These are phyloP conservation scores for Drosophila nigromelanica DNA, from an alignment of 1,140 invertebrate genomes.

Conservation along the genomic window DNA sequence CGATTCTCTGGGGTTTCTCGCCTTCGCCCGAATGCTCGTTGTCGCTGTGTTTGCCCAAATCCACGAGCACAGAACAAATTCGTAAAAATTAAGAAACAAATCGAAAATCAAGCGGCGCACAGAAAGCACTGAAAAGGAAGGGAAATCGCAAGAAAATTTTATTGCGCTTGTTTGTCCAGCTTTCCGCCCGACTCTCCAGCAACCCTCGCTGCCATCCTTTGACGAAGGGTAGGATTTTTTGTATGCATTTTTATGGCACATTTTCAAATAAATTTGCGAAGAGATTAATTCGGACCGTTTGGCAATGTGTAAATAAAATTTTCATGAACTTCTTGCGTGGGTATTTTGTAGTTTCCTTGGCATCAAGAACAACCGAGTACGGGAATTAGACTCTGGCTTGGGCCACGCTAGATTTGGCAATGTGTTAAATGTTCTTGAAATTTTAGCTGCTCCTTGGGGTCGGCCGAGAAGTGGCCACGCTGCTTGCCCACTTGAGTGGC, in stretches of 20 bases:
- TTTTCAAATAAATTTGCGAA: conserved; percentile 82
- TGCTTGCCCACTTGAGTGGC: conserved; percentile 66
- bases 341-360: conserved; percentile 41
- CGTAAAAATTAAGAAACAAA: conserved; percentile 82
- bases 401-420: conserved; percentile 78
- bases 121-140: background rate
- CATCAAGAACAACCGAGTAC: background rate
- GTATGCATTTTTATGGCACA: conserved; percentile 81
- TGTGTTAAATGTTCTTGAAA: conserved; percentile 82
- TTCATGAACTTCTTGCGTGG: conserved; percentile 75
- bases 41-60: conserved; percentile 55
- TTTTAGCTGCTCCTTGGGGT: conserved; percentile 46
- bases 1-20: conserved; percentile 1
- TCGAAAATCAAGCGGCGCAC: conserved; percentile 72
- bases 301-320: conserved; percentile 81
- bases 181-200: background rate
- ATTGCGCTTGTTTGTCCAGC: conserved; percentile 71
- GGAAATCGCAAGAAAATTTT: conserved; percentile 61
- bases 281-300: conserved; percentile 80
- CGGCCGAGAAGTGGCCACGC: conserved; percentile 23
- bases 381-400: conserved; percentile 30
- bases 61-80: conserved; percentile 73
- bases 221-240: conserved; percentile 44
- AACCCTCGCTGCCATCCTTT: background rate
- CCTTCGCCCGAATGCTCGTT: background rate